Evolutionary conservation across 64 coral and sea anemone genomes (phyloP).

Genomic region (Montipora efflorescens): DNA sequence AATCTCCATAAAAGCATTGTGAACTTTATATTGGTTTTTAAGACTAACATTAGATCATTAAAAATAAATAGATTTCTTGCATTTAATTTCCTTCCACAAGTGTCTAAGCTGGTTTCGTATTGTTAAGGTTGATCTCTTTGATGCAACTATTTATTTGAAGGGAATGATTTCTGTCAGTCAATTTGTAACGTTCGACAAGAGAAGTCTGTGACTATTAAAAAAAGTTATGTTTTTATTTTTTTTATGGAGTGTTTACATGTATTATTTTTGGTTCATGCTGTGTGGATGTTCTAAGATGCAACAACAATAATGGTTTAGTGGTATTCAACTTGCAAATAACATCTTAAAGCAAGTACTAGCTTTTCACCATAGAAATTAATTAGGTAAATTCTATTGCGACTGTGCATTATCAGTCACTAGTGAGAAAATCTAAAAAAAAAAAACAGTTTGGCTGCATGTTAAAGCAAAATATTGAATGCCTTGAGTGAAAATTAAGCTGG

Average conservation of each 20-base stretch:
- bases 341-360: background rate
- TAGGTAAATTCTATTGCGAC: background rate
- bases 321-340: background rate
- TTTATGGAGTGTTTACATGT: background rate
- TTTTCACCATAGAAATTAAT: conserved; percentile 15
- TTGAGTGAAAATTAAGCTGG: background rate
- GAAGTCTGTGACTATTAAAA: background rate
- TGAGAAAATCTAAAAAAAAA: too few relatives aligned
- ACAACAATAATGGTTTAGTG: background rate
- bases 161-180: background rate
- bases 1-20: background rate
- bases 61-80: conserved; percentile 41
- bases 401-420: background rate
- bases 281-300: background rate
- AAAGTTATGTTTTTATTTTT: background rate
- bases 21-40: conserved; percentile 11
- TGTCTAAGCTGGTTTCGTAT: background rate
- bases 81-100: background rate
- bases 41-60: conserved; percentile 27
- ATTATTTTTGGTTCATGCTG: conserved; percentile 16
- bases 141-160: background rate
- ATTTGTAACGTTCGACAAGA: background rate
- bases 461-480: too few relatives aligned
- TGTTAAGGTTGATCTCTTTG: background rate
- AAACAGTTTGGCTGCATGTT: too few relatives aligned